Evolutionary conservation across 1,140 invertebrate genomes (phyloP), one percentile per base, ranked within the genome.

Genomic region (Pseudomyrmex flavicornis): DNA sequence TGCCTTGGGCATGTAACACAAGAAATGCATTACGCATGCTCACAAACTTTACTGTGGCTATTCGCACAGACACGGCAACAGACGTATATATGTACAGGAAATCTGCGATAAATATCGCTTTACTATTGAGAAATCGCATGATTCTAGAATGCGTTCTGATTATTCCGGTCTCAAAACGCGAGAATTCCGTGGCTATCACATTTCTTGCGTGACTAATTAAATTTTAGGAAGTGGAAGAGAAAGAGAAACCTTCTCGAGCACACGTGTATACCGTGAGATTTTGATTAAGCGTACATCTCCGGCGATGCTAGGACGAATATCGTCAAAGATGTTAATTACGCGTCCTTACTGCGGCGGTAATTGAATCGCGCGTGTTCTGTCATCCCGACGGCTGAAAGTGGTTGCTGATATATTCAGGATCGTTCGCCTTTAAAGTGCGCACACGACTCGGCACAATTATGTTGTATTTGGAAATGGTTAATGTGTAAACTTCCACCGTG

Each of bases 261-360:
- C 13, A 22, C 52, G 17, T 56, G 17, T 15, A 2, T 12, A 76
- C 17, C 5, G 9, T 2, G 59, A 20, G 15, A 2, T 9, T 50
- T 20, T 20, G 59, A 72, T 82, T 59, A 62, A 73, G 68, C 8
- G 17, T 17, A 50, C 77, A 65, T 35, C 46, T 35, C 46, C 26
- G 26, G n/a, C 82, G 59, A 82, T 66, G 62, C 62, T 8, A 46
- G 9, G 17, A 17, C 20, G 56, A 50, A 70, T 69, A 58, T 82
- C 77, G 61, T 82, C 76, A 82, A 82, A 73, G 83, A 85, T 85
- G 72, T 82, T 85, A 82, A 85, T 85, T 82, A 73, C 59, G 56
- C 54, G 22, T 74, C 48, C 52, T 77, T 63, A 26, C 35, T 52
- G 46, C 59, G 15, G 22, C 15, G 59, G 56, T 82, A 82, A 85